Evolutionary conservation across 2,113 vertebrate genomes (phyloP).

Genomic region (Xenus cinereus): DNA sequence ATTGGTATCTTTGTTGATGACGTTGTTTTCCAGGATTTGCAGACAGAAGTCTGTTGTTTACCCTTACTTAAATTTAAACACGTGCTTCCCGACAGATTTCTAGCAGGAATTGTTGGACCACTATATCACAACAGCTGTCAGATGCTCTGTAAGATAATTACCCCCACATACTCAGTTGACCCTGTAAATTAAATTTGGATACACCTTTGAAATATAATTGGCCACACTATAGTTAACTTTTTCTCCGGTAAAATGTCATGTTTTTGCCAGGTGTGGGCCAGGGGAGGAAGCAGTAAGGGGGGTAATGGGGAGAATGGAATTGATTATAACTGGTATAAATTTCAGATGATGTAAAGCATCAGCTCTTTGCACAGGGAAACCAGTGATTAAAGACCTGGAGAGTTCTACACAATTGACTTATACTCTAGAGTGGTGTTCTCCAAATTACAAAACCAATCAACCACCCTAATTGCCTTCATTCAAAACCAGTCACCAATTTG

Average conservation of each 20-base stretch:
- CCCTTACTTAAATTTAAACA: background rate
- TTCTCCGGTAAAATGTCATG: background rate
- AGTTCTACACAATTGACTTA: constrained; percentile 65
- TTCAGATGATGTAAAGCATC: constrained; percentile 35
- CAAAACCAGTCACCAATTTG: constrained; percentile 59
- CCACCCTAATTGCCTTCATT: constrained; percentile 65
- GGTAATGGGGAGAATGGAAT: background rate
- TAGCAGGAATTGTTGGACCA: background rate
- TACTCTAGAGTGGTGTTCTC: constrained; percentile 57
- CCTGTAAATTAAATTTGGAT: constrained; percentile 4
- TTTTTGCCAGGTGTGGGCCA: background rate
- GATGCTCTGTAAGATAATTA: constrained; percentile 17
- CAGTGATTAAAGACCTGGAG: constrained; percentile 61
- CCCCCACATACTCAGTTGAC: background rate
- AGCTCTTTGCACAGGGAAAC: constrained; percentile 20
- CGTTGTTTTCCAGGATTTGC: background rate
- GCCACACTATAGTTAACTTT: background rate
- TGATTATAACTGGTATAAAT: constrained; percentile 43
- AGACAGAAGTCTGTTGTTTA: background rate
- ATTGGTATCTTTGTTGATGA: background rate
- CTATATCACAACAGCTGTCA: constrained; percentile 12
- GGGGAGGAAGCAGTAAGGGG: background rate
- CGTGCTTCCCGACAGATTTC: background rate
- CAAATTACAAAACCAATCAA: constrained; percentile 67
- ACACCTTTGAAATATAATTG: constrained; percentile 23